These are phyloP conservation scores for Callospermophilus lateralis DNA, from an alignment of 2,113 vertebrate species.

Conservation along the genomic window DNA sequence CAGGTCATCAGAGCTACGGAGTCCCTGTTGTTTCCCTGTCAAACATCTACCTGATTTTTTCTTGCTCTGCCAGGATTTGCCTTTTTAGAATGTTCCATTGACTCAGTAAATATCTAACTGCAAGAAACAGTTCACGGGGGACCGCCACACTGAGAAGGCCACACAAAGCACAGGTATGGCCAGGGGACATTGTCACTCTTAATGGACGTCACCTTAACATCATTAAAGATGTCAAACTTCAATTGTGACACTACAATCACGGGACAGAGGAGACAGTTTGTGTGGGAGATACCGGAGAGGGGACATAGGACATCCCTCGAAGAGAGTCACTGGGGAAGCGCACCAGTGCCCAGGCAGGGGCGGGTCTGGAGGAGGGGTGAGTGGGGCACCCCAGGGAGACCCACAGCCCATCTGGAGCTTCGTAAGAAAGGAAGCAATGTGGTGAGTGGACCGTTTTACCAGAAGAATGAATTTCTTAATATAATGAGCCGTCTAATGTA, in stretches of 20 bases:
- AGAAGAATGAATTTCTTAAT: not conserved
- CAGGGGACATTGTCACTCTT: fast-evolving
- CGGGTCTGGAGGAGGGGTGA: too few relatives aligned
- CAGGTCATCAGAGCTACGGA: not conserved
- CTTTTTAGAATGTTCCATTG: not conserved
- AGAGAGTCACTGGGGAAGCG: not conserved
- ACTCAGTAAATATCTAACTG: not conserved
- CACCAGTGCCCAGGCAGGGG: fast-evolving
- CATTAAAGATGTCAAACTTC: not conserved
- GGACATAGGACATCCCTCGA: fast-evolving
- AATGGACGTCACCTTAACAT: too few relatives aligned
- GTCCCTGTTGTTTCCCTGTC: not conserved
- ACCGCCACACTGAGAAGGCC: fast-evolving
- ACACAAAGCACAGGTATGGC: fast-evolving
- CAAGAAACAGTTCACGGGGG: not conserved
- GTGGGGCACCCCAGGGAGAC: too few relatives aligned
- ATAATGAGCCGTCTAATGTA: not conserved
- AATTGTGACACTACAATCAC: fast-evolving
- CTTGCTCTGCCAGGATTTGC: not conserved
- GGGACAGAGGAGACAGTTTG: not conserved
- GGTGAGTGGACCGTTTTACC: not conserved
- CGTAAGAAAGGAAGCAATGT: not conserved
- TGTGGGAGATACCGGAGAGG: too few relatives aligned
- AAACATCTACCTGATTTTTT: not conserved
- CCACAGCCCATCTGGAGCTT: not conserved